Conservation (phyloP, 23 tunicate species). For the Aplidium turbinatum region DNA sequence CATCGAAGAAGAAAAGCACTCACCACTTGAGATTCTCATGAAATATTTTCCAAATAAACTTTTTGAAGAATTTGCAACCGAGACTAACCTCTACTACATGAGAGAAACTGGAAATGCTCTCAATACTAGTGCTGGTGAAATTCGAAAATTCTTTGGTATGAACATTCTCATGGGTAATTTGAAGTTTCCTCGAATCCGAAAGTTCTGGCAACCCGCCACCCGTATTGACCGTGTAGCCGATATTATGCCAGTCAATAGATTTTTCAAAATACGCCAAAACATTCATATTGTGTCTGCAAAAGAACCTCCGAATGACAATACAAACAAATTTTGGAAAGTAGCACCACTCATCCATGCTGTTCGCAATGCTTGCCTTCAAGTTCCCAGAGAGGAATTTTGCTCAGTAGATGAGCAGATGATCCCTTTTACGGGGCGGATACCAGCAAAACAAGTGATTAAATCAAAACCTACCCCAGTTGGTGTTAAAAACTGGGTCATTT, state of each 20-base stretch:
- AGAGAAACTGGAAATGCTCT: constrained; percentile 2
- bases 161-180: neutral
- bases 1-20: too few species aligned
- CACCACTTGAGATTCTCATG: too few species aligned
- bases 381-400: constrained; percentile 10
- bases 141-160: constrained; percentile 16
- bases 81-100: constrained; percentile 10
- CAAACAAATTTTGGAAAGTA: constrained; percentile 2
- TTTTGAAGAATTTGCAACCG: neutral
- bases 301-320: neutral
- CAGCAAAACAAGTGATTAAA: constrained; percentile 8
- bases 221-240: constrained; percentile 4
- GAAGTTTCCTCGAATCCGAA: constrained; percentile 8
- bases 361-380: constrained; percentile 3
- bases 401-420: constrained; percentile 14
- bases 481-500: constrained; percentile 1
- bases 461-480: constrained; percentile 19
- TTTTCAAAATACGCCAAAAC: neutral
- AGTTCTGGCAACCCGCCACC: neutral
- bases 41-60: constrained; percentile 12
- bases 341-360: constrained; percentile 4
- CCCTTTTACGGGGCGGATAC: constrained; percentile 17
- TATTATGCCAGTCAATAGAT: neutral
- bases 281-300: constrained; percentile 8
- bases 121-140: neutral